Percentiles rank a stretch among this genome's conserved stretches.
Evolutionary conservation across 2,888 invertebrate species (phyloP).

Genomic region (Acronicta psi): DNA sequence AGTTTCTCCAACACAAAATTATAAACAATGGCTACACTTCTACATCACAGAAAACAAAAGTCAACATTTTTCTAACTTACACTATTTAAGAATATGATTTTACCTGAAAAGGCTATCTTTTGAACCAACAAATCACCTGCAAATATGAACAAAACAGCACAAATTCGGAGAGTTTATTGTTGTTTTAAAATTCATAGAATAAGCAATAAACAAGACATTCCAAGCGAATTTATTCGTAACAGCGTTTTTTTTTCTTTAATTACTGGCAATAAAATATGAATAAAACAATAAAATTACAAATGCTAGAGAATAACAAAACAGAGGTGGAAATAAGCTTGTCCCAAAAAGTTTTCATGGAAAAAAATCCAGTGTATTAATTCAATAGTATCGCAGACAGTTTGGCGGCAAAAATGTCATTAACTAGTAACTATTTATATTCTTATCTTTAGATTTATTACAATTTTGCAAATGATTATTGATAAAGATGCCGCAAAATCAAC

Average conservation of each 20-base stretch:
- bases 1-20: too few species aligned
- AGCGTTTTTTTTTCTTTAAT: slow-evolving; percentile 7
- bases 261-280: slow-evolving; percentile 11
- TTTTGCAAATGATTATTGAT: too few species aligned
- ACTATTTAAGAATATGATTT: background rate
- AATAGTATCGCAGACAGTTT: too few species aligned
- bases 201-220: slow-evolving; percentile 14
- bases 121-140: slow-evolving; percentile 4
- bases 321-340: background rate
- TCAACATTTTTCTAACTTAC: too few species aligned
- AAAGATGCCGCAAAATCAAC: too few species aligned
- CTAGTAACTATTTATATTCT: too few species aligned
- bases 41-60: too few species aligned
- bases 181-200: slow-evolving; percentile 14
- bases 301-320: slow-evolving; percentile 16
- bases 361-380: too few species aligned
- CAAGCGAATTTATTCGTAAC: background rate
- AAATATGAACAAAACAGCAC: slow-evolving; percentile 4
- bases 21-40: too few species aligned
- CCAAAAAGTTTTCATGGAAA: slow-evolving; percentile 13
- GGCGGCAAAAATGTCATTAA: too few species aligned
- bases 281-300: slow-evolving; percentile 11
- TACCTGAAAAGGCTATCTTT: background rate
- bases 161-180: slow-evolving; percentile 5
- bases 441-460: too few species aligned